Evolutionary conservation across 2,113 vertebrate genomes (phyloP).

Genomic region (Phyllostomus discolor): DNA sequence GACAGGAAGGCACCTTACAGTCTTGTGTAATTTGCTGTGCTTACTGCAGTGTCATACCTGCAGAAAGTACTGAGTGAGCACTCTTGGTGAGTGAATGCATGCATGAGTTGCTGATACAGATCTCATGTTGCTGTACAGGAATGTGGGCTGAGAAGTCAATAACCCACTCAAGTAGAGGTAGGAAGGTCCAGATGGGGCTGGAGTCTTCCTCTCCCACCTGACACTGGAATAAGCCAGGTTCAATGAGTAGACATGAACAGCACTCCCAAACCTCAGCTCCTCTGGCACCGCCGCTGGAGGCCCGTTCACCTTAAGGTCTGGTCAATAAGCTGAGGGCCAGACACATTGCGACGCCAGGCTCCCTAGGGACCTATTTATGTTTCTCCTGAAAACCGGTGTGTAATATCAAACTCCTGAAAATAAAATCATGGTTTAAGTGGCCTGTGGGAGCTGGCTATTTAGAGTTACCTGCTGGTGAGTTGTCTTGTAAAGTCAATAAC

Average conservation of each 20-base stretch:
- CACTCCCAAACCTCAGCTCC: not conserved
- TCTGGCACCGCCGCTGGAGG: not conserved
- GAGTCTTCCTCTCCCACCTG: not conserved
- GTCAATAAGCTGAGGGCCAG: conserved; percentile 10
- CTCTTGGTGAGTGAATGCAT: not conserved
- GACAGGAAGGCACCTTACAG: not conserved
- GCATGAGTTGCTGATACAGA: not conserved
- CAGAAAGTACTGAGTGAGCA: not conserved
- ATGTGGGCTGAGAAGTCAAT: not conserved
- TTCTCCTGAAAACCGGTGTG: conserved; percentile 60
- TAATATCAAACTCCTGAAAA: conserved; percentile 68
- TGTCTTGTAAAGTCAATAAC: conserved; percentile 33
- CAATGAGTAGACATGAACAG: no score
- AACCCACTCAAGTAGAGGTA: not conserved
- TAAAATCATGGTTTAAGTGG: conserved; percentile 50
- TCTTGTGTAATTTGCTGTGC: not conserved
- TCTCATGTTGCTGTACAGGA: not conserved
- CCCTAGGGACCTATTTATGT: conserved; percentile 48
- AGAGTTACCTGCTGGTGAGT: conserved; percentile 9
- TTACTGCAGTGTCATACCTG: rapidly evolving
- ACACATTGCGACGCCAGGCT: not conserved
- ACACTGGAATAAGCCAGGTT: not conserved
- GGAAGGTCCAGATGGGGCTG: not conserved
- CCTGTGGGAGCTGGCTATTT: conserved; percentile 42
- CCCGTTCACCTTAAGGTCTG: not conserved